Evolutionary conservation across 2,888 invertebrate genomes (phyloP), one percentile per base, ranked within the genome.

Genomic region (Seira ritae): DNA sequence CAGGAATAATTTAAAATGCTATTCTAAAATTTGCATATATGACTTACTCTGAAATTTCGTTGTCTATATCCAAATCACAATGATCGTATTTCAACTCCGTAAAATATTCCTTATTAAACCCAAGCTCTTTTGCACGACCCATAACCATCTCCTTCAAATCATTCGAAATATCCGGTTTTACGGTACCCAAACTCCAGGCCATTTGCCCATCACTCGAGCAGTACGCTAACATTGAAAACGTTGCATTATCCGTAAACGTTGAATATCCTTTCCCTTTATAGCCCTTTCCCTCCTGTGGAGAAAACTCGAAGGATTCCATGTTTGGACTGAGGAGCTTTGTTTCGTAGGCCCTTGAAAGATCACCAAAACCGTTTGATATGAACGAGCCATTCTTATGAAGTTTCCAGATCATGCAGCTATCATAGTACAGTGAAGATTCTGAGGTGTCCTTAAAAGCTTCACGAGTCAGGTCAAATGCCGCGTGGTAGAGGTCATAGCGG

Each of bases 351-450:
- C 78, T 37, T 22, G 8, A 24, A 6, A 17, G 70, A 4, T 75
- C 81, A 76, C 70, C 66, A 20, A 24, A 75, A 0, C 81, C 81
- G 55, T 37, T 68, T 19, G 70, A 65, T n/a, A 50, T 71, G 10
- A 76, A 6, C 12, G 71, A 75, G 1, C 81, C 81, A 2, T 75
- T 68, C 0, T 75, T 12, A 23, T 66, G 46, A 0, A 81, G 75
- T 0, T 17, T 75, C 81, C 81, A 81, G n/a, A 62, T 19, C 19
- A 81, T 24, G n/a, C 81, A 81, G 24, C 70, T 70, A 2, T 75
- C 75, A 31, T 81, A 81, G 65, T 81, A 81, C 20, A 81, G 17
- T 0, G 75, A 70, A 23, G 62, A 70, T 46, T 81, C 81, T 1
- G 75, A 71, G 22, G 75, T 81, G n/a, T 76, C 68, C 31, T 65